These are phyloP conservation scores for Zeus faber DNA, from an alignment of 2,113 vertebrate species.

Conservation along the genomic window DNA sequence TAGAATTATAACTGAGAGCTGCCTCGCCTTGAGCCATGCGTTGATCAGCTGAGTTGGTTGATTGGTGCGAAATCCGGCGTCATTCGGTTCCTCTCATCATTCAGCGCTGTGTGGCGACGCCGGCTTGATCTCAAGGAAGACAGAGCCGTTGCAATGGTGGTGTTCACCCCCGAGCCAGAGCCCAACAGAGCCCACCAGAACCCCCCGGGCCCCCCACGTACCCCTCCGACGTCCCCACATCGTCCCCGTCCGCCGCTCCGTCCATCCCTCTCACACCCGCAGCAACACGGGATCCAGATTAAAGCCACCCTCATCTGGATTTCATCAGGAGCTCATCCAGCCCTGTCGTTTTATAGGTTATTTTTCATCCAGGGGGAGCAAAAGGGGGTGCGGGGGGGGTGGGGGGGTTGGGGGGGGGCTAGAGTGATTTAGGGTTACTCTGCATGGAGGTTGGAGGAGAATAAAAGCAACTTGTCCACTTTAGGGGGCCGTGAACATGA, in stretches of 20 bases:
- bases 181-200: too few relatives aligned
- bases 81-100: too few relatives aligned
- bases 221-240: conserved; percentile 31
- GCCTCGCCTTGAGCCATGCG: too few relatives aligned
- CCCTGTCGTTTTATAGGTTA: conserved; percentile 48
- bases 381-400: background rate
- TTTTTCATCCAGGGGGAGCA: conserved; percentile 50
- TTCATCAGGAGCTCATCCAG: conserved; percentile 52
- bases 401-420: background rate
- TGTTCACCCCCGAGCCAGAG: too few relatives aligned
- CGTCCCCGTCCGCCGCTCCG: conserved; percentile 9
- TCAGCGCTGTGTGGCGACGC: too few relatives aligned
- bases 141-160: too few relatives aligned
- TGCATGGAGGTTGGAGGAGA: conserved; percentile 52
- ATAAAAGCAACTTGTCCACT: conserved; percentile 55
- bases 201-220: background rate
- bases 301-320: conserved; percentile 62
- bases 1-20: too few relatives aligned
- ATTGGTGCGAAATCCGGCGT: too few relatives aligned
- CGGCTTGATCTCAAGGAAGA: too few relatives aligned
- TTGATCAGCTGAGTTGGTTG: too few relatives aligned
- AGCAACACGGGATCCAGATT: conserved; percentile 46
- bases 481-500: conserved; percentile 33
- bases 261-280: conserved; percentile 43
- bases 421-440: conserved; percentile 55